These are phyloP conservation scores for Acanthopagrus latus DNA, from an alignment of 2,797 vertebrate species.

Conservation along the genomic window DNA sequence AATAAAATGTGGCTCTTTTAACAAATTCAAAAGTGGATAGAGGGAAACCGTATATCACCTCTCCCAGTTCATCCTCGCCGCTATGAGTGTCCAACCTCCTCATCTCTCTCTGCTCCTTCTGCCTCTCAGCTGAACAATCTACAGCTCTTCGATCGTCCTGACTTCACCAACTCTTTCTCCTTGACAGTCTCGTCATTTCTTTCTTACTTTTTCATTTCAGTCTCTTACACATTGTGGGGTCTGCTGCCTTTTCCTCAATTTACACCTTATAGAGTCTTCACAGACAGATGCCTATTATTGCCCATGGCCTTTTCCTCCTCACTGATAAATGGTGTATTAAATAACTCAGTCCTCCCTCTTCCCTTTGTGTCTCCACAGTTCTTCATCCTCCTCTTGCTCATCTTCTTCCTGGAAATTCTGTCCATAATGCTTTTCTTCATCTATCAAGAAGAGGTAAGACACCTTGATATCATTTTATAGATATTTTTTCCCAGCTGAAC, in stretches of 20 bases:
- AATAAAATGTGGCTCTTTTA: slow-evolving; percentile 63
- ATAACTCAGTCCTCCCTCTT: slow-evolving; percentile 34
- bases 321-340: slow-evolving; percentile 24
- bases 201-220: slow-evolving; percentile 1
- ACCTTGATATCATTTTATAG: slow-evolving; percentile 10
- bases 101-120: slow-evolving; percentile 31
- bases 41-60: slow-evolving; percentile 60
- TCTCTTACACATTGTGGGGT: neutral
- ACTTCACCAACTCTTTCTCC: slow-evolving; percentile 30
- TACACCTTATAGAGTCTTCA: slow-evolving; percentile 1
- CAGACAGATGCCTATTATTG: slow-evolving; percentile 31
- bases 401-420: slow-evolving; percentile 95
- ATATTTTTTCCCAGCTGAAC: slow-evolving; percentile 24
- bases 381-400: slow-evolving; percentile 95
- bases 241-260: slow-evolving; percentile 4
- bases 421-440: slow-evolving; percentile 94
- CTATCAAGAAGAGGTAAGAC: slow-evolving; percentile 94
- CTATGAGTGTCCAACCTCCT: slow-evolving; percentile 40
- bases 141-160: slow-evolving; percentile 17
- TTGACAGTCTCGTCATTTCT: slow-evolving; percentile 5
- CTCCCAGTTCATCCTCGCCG: slow-evolving; percentile 25
- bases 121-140: slow-evolving; percentile 54
- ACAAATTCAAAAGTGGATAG: slow-evolving; percentile 53
- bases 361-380: slow-evolving; percentile 88
- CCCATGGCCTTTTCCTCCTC: slow-evolving; percentile 1